Evolutionary conservation across 2,888 invertebrate species (phyloP), one percentile per base, ranked within the genome.

Genomic region (Spodoptera littoralis): DNA sequence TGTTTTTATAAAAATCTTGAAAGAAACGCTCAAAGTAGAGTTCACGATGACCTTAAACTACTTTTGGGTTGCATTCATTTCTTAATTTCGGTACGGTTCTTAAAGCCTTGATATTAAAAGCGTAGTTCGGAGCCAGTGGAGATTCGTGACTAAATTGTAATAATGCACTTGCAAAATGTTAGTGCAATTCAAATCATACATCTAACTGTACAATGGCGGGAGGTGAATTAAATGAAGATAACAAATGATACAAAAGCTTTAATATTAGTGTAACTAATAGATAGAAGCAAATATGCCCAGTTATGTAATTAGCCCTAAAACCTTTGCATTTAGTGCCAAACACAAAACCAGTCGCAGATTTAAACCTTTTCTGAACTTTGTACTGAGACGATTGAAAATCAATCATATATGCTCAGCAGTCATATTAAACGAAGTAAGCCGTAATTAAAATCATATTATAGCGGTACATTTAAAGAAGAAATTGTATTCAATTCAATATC

Each of bases 61-160:
- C 80, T 88, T 89, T 82, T 77, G 65, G 78, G 68, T 80, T 79
- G 77, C 77, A 81, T 73, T 77, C 73, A 77, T 88, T 88, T 86
- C 86, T 84, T 82, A 87, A 86, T 77, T 82, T 80, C 79, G 71
- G 80, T 84, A 79, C 77, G 73, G 71, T 73, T 79, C 83, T 79
- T 63, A 66, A 65, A 85, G 77, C 90, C 90, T 90, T 90, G 89
- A 84, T 90, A 89, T 88, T 88, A 86, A 85, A 87, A 84, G 80
- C 76, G 83, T 84, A 82, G 81, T 80, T 80, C 76, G 76, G 68
- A 81, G 73, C 76, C 70, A 71, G 62, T 60, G 46, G 65, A 67
- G 77, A 82, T 67, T 88, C 89, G 86, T 89, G 89, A 88, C 84
- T 84, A 43, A 41, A 68, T 65, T 75, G 66, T 64, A 47, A 12